These are phyloP conservation scores for Lynx canadensis DNA, from an alignment of 2,113 vertebrate genomes.

Conservation along the genomic window DNA sequence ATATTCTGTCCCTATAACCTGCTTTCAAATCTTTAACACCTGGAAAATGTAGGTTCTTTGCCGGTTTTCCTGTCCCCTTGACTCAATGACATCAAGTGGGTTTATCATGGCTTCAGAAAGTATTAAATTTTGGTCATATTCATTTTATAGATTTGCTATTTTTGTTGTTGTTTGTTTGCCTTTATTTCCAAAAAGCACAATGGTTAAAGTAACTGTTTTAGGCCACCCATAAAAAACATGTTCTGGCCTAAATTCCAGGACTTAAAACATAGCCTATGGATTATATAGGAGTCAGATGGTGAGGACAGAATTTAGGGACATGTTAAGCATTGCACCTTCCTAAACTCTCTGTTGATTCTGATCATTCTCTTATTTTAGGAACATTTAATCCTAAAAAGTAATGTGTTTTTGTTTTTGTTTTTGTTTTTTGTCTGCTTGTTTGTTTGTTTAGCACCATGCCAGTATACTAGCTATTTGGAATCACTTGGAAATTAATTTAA, in stretches of 20 bases:
- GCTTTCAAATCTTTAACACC: constrained; percentile 45
- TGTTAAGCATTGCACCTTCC: not conserved
- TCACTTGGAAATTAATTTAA: not conserved
- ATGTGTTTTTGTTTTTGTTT: not conserved
- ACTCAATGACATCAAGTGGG: not conserved
- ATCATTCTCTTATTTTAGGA: not conserved
- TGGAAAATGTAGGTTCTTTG: not conserved
- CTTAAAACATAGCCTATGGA: not conserved
- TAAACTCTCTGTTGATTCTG: not conserved
- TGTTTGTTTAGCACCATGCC: not conserved
- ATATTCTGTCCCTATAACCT: not conserved
- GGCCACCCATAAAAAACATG: not conserved
- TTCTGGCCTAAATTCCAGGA: not conserved
- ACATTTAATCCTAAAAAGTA: not conserved
- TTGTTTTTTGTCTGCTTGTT: no score
- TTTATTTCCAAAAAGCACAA: not conserved
- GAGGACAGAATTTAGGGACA: not conserved
- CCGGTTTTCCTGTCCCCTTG: not conserved
- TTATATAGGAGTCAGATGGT: not conserved
- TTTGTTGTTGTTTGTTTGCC: not conserved
- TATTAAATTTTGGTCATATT: not conserved
- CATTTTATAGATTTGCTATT: not conserved
- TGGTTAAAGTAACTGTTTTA: not conserved
- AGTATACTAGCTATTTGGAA: not conserved
- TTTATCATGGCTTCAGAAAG: not conserved